Evolutionary conservation across 2,888 invertebrate genomes (phyloP), one percentile per base, ranked within the genome.

Genomic region (Drosophila paranaensis): DNA sequence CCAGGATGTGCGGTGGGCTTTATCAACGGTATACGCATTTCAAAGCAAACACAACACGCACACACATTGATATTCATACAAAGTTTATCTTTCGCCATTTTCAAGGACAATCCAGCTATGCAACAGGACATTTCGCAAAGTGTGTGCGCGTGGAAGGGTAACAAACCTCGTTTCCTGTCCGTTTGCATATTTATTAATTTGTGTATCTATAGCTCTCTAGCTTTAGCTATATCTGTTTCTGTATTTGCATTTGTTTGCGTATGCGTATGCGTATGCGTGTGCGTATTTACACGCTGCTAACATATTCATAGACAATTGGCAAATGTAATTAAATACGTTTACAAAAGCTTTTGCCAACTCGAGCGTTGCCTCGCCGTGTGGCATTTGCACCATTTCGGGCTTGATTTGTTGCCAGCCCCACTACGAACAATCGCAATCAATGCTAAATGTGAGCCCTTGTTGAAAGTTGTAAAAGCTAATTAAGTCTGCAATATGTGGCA

Each of bases 301-400:
- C 90, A 90, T 89, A 87, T 87, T 87, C 87, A 87, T 90, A 90
- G 87, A 90, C 89, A 90, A 89, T 66, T 66, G 66, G 56, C 66
- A 66, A 66, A 66, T 66, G 66, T 66, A 66, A 66, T 66, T 66
- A 66, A 66, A 66, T 65, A 35, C 54, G 45, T 33, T 39, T 39
- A 30, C 25, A 67, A 45, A 51, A 45, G 33, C 33, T 39, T 33
- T 54, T 39, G 30, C 53, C 20, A 66, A 56, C 42, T 87, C 42
- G 61, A 57, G 33, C 48, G 57, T 43, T 70, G n/a, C n/a, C 11
- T 25, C 48, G 63, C 53, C 53, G 46, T 56, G 39, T 20, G 56
- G 16, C 6, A 35, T 50, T 48, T 48, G 2, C 48, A n/a, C 11
- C 30, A 48, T 48, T 57, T 55, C n/a, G 30, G 35, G 57, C 42